Evolutionary conservation across 1,140 invertebrate species (phyloP).

Genomic region (Mylabris phalerata): DNA sequence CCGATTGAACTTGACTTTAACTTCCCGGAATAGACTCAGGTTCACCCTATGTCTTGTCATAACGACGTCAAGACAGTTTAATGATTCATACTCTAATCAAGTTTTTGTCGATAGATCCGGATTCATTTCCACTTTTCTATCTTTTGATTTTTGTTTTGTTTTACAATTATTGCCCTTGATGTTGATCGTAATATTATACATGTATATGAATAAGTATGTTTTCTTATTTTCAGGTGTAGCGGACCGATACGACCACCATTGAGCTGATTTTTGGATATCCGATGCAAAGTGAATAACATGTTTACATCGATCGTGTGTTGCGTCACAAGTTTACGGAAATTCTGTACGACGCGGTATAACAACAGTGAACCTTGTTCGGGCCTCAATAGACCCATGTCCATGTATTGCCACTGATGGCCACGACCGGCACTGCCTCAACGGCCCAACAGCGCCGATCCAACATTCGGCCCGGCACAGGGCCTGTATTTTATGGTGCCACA

Average conservation of each 20-base stretch:
- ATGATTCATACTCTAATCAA: no score
- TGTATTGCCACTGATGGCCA: slow-evolving; percentile 15
- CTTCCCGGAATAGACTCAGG: no score
- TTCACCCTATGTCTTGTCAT: no score
- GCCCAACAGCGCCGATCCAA: slow-evolving; percentile 18
- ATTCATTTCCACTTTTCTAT: no score
- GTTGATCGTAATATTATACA: no score
- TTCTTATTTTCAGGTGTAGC: slow-evolving; percentile 12
- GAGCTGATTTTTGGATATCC: slow-evolving; percentile 9
- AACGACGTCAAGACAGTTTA: no score
- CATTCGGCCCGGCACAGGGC: slow-evolving; percentile 15
- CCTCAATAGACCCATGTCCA: slow-evolving; percentile 16
- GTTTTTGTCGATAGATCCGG: no score
- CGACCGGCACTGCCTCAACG: slow-evolving; percentile 5
- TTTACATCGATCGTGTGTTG: slow-evolving; percentile 14
- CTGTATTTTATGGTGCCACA: slow-evolving; percentile 6
- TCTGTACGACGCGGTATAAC: slow-evolving; percentile 4
- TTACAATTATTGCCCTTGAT: no score
- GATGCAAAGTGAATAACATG: slow-evolving; percentile 16
- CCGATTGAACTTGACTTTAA: no score
- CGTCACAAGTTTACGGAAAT: slow-evolving; percentile 13
- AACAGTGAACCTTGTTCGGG: slow-evolving; percentile 9
- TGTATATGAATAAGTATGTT: no score
- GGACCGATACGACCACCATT: not conserved
- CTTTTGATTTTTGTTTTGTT: no score